Percentiles rank a stretch among this genome's conserved stretches.
Conservation (phyloP, 2,113 vertebrate genomes). For the Sander vitreus region DNA sequence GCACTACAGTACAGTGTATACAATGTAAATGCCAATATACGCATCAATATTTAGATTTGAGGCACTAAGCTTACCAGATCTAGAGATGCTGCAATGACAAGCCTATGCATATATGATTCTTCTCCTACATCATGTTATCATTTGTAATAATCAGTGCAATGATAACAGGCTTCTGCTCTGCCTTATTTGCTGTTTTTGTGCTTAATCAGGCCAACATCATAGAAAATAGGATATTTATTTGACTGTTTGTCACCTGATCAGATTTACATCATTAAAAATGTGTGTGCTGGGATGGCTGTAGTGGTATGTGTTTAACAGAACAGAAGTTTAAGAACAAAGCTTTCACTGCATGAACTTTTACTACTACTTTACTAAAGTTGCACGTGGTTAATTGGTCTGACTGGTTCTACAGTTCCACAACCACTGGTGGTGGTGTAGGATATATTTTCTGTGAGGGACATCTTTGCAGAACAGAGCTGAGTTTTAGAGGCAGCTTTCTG, state of each 20-base stretch:
- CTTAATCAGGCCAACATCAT: not conserved
- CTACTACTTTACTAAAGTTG: not conserved
- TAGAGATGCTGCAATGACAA: not conserved
- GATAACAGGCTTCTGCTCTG: not conserved
- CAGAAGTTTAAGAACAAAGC: not conserved
- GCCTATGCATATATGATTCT: not conserved
- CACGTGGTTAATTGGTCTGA: not conserved
- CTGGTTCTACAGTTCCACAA: not conserved
- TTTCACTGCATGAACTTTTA: not conserved
- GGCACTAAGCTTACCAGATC: not conserved
- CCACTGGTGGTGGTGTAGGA: not conserved
- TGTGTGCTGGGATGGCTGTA: not conserved
- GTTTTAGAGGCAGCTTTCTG: conserved; percentile 4
- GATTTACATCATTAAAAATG: not conserved
- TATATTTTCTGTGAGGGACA: not conserved
- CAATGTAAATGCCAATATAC: no score
- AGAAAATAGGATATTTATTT: not conserved
- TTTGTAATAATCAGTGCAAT: not conserved
- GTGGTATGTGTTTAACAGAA: not conserved
- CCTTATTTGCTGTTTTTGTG: not conserved
- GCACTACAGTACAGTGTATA: not conserved
- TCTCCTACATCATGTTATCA: not conserved
- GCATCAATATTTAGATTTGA: not conserved
- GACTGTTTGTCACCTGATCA: not conserved
- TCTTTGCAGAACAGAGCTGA: conserved; percentile 1